Conservation (phyloP, 2,113 vertebrate genomes). For the Peromyscus polionotus region DNA sequence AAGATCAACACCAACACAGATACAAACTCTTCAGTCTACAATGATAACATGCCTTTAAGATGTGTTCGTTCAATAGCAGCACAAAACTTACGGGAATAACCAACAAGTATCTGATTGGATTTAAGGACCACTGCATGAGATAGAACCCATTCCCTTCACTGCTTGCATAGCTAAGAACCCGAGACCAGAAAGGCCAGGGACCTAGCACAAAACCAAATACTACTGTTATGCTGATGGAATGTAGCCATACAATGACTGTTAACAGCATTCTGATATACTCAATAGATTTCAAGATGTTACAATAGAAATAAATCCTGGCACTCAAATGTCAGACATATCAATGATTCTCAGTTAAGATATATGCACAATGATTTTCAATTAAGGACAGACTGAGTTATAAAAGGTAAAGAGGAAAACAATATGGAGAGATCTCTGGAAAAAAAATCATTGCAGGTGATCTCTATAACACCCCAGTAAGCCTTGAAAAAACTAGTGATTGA, state of each 20-base stretch:
- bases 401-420: not conserved
- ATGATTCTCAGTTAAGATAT: slow-evolving; percentile 19
- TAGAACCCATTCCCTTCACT: too few species aligned
- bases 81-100: too few species aligned
- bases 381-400: not conserved
- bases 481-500: not conserved
- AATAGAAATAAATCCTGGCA: slow-evolving; percentile 21
- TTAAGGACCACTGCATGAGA: too few species aligned
- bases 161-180: too few species aligned
- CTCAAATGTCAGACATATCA: slow-evolving; percentile 9
- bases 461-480: not conserved
- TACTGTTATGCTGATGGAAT: too few species aligned
- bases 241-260: not conserved
- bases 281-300: not conserved
- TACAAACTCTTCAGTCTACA: too few species aligned
- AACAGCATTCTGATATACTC: not conserved
- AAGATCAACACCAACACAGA: too few species aligned
- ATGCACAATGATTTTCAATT: slow-evolving; percentile 4
- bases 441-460: not conserved
- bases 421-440: not conserved
- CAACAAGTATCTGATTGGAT: too few species aligned
- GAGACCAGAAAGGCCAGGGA: too few species aligned
- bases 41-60: too few species aligned
- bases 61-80: too few species aligned
- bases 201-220: too few species aligned